Percentiles rank a stretch among this genome's conserved stretches.
phyloP scores from a whole-genome alignment of 2,797 vertebrate species.

The Enteromius radiatus region DNA sequence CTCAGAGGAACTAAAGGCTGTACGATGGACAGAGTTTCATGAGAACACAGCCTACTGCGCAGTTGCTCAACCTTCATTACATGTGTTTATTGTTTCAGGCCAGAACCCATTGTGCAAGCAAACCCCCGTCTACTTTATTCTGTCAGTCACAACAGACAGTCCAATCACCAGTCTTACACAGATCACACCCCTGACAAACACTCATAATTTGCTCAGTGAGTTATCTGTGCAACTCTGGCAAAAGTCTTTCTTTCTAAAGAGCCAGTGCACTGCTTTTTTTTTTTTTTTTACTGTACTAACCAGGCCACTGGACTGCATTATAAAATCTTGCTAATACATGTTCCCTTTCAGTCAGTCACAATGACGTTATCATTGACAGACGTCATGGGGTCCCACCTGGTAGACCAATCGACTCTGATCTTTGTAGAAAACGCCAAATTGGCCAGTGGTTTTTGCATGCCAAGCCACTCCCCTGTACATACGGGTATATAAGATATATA shows the following conservation, averaged over 20 bases:
- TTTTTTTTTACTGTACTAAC: too few relatives aligned
- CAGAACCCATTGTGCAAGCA: conserved; percentile 46
- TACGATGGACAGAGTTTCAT: conserved; percentile 25
- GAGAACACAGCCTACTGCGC: conserved; percentile 13
- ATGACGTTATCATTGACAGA: too few relatives aligned
- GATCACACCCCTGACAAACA: conserved; percentile 33
- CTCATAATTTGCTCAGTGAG: conserved; percentile 10
- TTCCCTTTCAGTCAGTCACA: too few relatives aligned
- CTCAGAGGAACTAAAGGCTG: conserved; percentile 7
- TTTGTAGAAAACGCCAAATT: too few relatives aligned
- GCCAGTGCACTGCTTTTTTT: neutral
- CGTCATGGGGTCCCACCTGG: too few relatives aligned
- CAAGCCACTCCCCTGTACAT: too few relatives aligned
- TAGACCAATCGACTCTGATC: too few relatives aligned
- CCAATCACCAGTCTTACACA: conserved; percentile 32
- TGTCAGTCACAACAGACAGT: conserved; percentile 30
- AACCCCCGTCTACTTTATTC: conserved; percentile 15
- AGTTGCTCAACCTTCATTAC: conserved; percentile 43
- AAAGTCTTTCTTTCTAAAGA: neutral
- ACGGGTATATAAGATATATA: too few relatives aligned
- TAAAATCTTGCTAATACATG: neutral
- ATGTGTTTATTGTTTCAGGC: conserved; percentile 47
- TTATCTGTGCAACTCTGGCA: conserved; percentile 1
- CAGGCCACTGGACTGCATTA: neutral
- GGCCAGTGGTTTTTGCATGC: too few relatives aligned